Conservation (phyloP, 2,797 vertebrate species). For the Potorous gilbertii region DNA sequence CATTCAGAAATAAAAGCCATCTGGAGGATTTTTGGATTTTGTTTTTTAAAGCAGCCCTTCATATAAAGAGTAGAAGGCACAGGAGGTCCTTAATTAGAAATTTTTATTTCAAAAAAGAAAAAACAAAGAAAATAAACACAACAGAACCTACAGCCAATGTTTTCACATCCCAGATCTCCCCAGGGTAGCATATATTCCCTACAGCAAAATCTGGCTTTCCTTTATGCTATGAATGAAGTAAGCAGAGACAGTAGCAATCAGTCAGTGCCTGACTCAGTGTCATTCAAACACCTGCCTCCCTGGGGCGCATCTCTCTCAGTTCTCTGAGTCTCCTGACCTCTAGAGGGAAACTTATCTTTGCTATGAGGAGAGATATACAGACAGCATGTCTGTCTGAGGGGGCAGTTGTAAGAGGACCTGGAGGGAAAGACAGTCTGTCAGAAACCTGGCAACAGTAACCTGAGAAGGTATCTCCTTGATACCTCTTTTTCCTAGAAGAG, state of each 20-base stretch:
- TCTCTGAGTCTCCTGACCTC: background rate
- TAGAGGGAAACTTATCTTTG: background rate
- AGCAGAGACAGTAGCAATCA: background rate
- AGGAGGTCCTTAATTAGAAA: constrained; percentile 70
- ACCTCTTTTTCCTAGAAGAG: background rate
- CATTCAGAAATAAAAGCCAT: background rate
- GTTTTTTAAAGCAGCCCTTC: constrained; percentile 57
- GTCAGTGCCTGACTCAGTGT: background rate
- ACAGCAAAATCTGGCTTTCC: constrained; percentile 13
- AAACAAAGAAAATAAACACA: background rate
- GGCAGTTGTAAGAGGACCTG: background rate
- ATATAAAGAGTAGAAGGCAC: constrained; percentile 68
- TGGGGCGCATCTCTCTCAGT: background rate
- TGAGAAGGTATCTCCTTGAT: background rate
- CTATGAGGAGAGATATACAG: background rate
- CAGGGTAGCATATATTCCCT: constrained; percentile 51
- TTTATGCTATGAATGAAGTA: constrained; percentile 38
- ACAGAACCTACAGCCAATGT: constrained; percentile 62
- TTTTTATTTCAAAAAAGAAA: constrained; percentile 73
- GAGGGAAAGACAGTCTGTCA: background rate
- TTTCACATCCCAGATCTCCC: constrained; percentile 64
- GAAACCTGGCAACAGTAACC: background rate
- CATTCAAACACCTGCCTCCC: background rate
- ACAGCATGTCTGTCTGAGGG: background rate
- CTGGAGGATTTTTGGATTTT: constrained; percentile 3